Base-by-base conservation (phyloP, 1,140 invertebrate species). In the Lordiphosa mommai region DNA sequence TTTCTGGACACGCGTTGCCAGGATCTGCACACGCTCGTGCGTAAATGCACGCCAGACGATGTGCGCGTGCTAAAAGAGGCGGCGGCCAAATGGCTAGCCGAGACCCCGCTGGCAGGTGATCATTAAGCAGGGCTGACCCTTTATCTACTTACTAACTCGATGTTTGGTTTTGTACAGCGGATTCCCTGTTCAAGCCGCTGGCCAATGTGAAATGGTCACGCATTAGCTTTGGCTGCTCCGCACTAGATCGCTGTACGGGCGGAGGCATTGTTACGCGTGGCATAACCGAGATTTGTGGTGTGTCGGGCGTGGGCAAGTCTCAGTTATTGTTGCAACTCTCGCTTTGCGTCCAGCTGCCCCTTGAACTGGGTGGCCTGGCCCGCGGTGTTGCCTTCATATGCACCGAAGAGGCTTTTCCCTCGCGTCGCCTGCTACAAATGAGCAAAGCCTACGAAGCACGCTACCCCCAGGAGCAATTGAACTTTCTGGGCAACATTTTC, bases 211-310 rank as follows among this genome's bases (percentile, higher is more conserved):
- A 80, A 43, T 90, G 88, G 89, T 61, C 74, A 0, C 82, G 88
- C 47, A 61, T 94, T 36, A 90, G 90, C 38, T 92, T 91, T 60
- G 93, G 94, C n/a, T 94, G 93, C 80, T 13, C 50, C 10, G 72
- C 84, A 17, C 86, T 96, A 44, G 93, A 96, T 88, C 65, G 74
- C 16, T 82, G 92, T 53, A 89, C 94, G 17, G 80, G 89, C 71
- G 96, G 95, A 27, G 96, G 96, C n/a, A 91, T 97, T 44, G 88
- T 92, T 17, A 90, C 89, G 53, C 91, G 92, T 52, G 93, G 94
- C 13, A 92, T 98, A 9, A 95, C 94, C 40, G 96, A 98, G 91
- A 92, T 98, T 76, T 93, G 92, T 89, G 96, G 96, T 8, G 92
- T 93, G 87, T 94, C 95, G 89, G 94, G 94, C 5, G 91, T 91